Evolutionary conservation across 2,797 vertebrate genomes (phyloP).

Genomic region (Synaphobranchus kaupii): DNA sequence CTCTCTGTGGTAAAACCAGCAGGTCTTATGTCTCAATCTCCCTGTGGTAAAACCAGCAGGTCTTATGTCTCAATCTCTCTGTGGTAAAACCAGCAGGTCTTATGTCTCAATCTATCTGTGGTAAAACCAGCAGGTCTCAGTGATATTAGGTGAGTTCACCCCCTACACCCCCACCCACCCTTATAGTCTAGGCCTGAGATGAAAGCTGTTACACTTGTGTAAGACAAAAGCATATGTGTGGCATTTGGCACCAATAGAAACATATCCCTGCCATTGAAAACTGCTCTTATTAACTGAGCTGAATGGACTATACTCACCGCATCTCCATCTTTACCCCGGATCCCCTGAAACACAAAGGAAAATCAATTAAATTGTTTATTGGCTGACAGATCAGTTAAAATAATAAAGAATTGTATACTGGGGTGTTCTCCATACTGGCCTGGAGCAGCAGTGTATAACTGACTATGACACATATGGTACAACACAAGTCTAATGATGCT

Average conservation of each 20-base stretch:
- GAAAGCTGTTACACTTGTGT: not conserved
- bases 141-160: not conserved
- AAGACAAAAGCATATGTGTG: not conserved
- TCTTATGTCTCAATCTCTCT: too few relatives aligned
- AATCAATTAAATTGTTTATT: not conserved
- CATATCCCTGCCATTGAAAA: not conserved
- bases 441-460: not conserved
- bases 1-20: too few relatives aligned
- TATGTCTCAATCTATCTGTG: too few relatives aligned
- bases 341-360: conserved; percentile 66
- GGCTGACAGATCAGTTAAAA: not conserved
- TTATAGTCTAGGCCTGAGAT: not conserved
- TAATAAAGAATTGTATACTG: not conserved
- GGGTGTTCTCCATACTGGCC: not conserved
- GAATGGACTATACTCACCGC: conserved; percentile 63
- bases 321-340: conserved; percentile 66
- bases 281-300: not conserved
- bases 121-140: too few relatives aligned
- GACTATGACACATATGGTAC: not conserved
- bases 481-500: not conserved
- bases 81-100: too few relatives aligned
- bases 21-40: not conserved
- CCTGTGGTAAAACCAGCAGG: too few relatives aligned
- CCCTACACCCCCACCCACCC: not conserved
- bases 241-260: not conserved